phyloP scores from a whole-genome alignment of 2,888 invertebrate genomes.

The Homarus gammarus region DNA sequence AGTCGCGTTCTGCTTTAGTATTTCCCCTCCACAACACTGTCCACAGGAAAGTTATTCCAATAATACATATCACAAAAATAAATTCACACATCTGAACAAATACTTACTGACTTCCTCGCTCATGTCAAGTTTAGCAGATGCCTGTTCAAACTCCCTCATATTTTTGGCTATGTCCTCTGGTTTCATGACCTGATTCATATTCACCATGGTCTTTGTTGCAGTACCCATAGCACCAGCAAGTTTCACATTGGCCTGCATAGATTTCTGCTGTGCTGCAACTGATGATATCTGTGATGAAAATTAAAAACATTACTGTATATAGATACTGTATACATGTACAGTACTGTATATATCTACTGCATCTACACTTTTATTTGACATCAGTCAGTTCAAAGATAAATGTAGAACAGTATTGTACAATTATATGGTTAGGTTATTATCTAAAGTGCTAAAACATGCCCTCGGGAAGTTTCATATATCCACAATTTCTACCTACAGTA shows the following conservation, averaged over 20 bases:
- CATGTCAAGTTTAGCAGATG: slow-evolving; percentile 94
- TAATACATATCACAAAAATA: no score
- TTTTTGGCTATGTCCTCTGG: slow-evolving; percentile 90
- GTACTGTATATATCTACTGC: no score
- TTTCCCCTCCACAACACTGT: no score
- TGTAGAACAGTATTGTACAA: not conserved
- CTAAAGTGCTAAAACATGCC: no score
- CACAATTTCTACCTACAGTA: no score
- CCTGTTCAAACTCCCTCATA: slow-evolving; percentile 90
- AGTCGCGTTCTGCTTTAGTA: no score
- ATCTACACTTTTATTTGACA: no score
- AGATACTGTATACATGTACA: no score
- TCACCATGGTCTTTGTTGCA: slow-evolving; percentile 92
- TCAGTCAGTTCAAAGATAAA: not conserved
- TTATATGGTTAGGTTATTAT: no score
- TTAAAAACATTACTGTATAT: no score
- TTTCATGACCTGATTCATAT: slow-evolving; percentile 92
- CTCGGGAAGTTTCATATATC: no score
- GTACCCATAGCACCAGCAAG: slow-evolving; percentile 92
- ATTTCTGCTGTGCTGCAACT: slow-evolving; percentile 91
- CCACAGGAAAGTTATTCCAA: no score
- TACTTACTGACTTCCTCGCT: slow-evolving; percentile 94
- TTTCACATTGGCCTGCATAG: slow-evolving; percentile 93
- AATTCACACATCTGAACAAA: not conserved
- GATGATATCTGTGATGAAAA: slow-evolving; percentile 82